Base-by-base conservation (phyloP, 2,797 vertebrate genomes). In the Aselliscus stoliczkanus region DNA sequence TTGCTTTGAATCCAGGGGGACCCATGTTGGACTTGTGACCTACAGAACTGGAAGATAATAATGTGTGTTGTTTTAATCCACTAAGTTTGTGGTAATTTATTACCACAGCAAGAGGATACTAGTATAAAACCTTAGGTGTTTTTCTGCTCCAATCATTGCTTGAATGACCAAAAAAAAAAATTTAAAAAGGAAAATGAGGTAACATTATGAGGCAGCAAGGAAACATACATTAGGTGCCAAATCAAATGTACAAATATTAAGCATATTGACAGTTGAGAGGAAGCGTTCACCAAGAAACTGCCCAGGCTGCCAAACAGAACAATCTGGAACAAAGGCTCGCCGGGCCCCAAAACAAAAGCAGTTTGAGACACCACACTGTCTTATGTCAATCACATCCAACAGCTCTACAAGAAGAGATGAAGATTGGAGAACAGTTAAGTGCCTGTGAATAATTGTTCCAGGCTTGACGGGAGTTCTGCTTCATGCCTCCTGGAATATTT, bases 1-100 rank as follows among this genome's bases (percentile, higher is more conserved):
- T n/a, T 0, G 25, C 15, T 3, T 52, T 42, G 31, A 72, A 50
- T 52, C 72, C 65, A 12, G 20, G 0, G 52, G 42, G 72, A 47
- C 50, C 27, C 0, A 0, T 0, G 5, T 20, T 2, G 1, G 39
- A 9, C 58, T 11, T 42, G 75, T 29, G 23, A n/a, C 25, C 72
- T 77, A 34, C 42, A 34, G 67, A 15, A 21, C 42, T 18, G 4
- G 1, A 42, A 70, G 37, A 34, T 44, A n/a, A 21, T 4, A 39
- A 18, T 1, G 1, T 2, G 39, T 58, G 9, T 17, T 39, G 8
- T 11, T 47, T 50, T 29, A 50, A 29, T 34, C 37, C 54, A 1
- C 37, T 12, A 17, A 9, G 0, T 73, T 9, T 18, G 34, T 10
- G 18, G 52, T 3, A 0, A 50, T 42, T 47, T 14, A 8, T 47